Evolutionary conservation across 2,888 invertebrate species (phyloP).

Genomic region (Sipha maydis): DNA sequence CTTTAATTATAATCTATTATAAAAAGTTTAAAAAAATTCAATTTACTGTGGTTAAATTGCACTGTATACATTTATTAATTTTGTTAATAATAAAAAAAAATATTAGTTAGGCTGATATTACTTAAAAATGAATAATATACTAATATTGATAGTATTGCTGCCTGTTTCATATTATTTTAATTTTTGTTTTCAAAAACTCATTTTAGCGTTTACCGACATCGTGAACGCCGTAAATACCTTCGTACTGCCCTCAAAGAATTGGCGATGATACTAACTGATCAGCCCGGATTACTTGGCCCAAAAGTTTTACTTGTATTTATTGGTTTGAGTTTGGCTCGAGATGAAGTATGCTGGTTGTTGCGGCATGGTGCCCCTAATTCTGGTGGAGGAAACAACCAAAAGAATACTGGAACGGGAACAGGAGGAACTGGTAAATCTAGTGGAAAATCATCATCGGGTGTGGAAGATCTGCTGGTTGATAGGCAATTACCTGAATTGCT

Average conservation of each 20-base stretch:
- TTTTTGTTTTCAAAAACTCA: background rate
- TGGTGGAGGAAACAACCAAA: slow-evolving; percentile 42
- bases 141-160: too few relatives aligned
- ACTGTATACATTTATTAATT: background rate
- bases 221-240: slow-evolving; percentile 95
- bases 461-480: slow-evolving; percentile 90
- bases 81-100: background rate
- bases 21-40: too few relatives aligned
- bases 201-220: slow-evolving; percentile 81
- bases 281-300: slow-evolving; percentile 96
- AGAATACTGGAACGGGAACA: background rate
- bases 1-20: background rate
- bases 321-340: slow-evolving; percentile 93
- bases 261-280: slow-evolving; percentile 94
- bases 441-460: slow-evolving; percentile 75
- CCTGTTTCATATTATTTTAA: background rate
- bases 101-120: background rate
- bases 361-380: slow-evolving; percentile 76
- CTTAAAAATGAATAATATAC: too few relatives aligned
- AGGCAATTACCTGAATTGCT: slow-evolving; percentile 95
- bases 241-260: slow-evolving; percentile 95
- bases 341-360: slow-evolving; percentile 96
- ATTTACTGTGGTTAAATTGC: background rate
- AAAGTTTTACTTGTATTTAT: slow-evolving; percentile 96
- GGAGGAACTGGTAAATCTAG: slow-evolving; percentile 73